These are phyloP conservation scores for Batillaria attramentaria DNA, from an alignment of 1,140 invertebrate species.

Conservation along the genomic window DNA sequence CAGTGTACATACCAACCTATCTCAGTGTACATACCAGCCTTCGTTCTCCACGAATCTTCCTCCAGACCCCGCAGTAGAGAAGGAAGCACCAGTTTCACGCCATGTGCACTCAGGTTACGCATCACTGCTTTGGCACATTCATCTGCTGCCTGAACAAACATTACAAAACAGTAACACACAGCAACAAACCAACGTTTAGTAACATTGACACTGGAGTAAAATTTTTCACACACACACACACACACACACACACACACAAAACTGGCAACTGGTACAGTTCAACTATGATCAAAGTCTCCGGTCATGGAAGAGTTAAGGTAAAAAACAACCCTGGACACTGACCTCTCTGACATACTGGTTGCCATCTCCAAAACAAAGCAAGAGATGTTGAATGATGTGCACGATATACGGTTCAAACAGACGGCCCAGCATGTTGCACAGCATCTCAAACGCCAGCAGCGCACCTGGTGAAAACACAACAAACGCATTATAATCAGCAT, in stretches of 20 bases:
- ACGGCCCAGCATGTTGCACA: slow-evolving; percentile 94
- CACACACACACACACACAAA: too few species aligned
- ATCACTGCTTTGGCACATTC: slow-evolving; percentile 90
- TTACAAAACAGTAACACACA: neutral
- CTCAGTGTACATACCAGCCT: slow-evolving; percentile 91
- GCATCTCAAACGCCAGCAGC: slow-evolving; percentile 97
- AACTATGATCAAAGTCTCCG: too few species aligned
- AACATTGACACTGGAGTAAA: too few species aligned
- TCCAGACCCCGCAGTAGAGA: slow-evolving; percentile 93
- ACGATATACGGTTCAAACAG: slow-evolving; percentile 99
- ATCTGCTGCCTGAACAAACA: slow-evolving; percentile 80
- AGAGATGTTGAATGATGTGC: slow-evolving; percentile 93
- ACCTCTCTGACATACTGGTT: slow-evolving; percentile 81
- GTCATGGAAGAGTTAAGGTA: too few species aligned
- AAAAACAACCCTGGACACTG: slow-evolving; percentile 28
- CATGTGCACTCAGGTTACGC: slow-evolving; percentile 96
- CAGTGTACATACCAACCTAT: too few species aligned
- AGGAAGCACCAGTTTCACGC: slow-evolving; percentile 94
- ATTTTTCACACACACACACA: too few species aligned
- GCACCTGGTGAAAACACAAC: slow-evolving; percentile 79
- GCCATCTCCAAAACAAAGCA: slow-evolving; percentile 96
- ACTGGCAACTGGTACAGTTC: too few species aligned
- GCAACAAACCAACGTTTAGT: too few species aligned
- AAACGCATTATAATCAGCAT: slow-evolving; percentile 14
- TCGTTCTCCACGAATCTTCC: slow-evolving; percentile 99